Conservation (phyloP, 1,140 invertebrate species). For the Chrysopa pallens region DNA sequence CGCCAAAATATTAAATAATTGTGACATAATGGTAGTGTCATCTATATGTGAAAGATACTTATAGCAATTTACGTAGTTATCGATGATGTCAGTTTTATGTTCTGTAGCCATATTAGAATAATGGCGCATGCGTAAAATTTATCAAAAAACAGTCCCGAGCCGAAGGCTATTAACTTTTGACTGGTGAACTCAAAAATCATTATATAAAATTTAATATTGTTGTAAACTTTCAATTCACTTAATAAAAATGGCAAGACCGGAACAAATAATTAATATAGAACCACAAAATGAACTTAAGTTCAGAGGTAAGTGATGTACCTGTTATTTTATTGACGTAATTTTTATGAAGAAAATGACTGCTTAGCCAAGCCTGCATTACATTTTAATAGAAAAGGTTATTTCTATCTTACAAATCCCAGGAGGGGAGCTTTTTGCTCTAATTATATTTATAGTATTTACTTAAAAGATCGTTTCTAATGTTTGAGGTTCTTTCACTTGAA, state of each 20-base stretch:
- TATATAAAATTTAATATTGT: background rate
- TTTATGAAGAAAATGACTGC: background rate
- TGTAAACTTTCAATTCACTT: background rate
- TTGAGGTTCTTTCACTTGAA: too few species aligned
- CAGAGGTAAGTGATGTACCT: conserved; percentile 30
- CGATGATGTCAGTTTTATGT: background rate
- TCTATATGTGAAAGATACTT: too few species aligned
- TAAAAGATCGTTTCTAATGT: too few species aligned
- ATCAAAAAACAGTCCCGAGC: background rate
- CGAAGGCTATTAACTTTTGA: too few species aligned
- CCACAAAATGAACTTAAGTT: conserved; percentile 54
- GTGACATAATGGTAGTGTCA: too few species aligned
- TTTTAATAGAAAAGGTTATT: background rate
- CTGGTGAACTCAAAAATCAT: background rate
- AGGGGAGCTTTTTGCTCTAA: background rate
- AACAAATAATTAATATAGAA: conserved; percentile 53
- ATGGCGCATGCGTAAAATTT: conserved; percentile 1
- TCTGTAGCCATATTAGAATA: background rate
- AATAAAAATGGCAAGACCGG: conserved; percentile 25
- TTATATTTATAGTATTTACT: too few species aligned
- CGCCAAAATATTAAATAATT: too few species aligned
- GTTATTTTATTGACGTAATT: conserved; percentile 8
- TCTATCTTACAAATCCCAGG: background rate
- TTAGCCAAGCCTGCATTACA: background rate
- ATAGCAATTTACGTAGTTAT: background rate